A percentile compares a stretch with the other conserved stretches of the same genome.
Evolutionary conservation across 2,888 invertebrate genomes (phyloP).

Genomic region (Oligia fasciuncula): DNA sequence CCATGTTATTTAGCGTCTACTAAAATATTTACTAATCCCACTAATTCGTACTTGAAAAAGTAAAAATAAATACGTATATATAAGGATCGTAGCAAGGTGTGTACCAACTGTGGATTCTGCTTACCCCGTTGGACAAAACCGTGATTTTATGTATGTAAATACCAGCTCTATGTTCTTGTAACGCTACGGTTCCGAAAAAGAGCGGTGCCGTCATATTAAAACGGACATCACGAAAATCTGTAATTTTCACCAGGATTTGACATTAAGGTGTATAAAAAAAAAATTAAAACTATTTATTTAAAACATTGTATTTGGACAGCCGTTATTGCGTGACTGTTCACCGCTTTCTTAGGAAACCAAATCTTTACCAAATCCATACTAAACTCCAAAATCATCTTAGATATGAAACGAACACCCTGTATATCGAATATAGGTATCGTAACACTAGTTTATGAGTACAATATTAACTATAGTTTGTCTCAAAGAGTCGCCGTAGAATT

Average conservation of each 20-base stretch:
- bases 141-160: not conserved
- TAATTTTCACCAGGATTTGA: not conserved
- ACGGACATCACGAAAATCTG: not conserved
- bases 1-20: not conserved
- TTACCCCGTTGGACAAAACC: not conserved
- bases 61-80: not conserved
- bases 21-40: not conserved
- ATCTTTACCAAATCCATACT: not conserved
- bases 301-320: not conserved
- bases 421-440: slow-evolving; percentile 43
- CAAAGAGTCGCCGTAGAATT: slow-evolving; percentile 28
- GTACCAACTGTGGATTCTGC: not conserved
- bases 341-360: not conserved
- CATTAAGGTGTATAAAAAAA: not conserved
- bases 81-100: not conserved
- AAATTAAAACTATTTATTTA: too few species aligned
- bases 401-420: slow-evolving; percentile 28
- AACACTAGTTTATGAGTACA: slow-evolving; percentile 50
- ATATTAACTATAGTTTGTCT: slow-evolving; percentile 50
- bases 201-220: not conserved
- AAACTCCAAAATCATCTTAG: not conserved
- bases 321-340: not conserved
- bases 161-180: not conserved
- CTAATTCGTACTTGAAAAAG: not conserved
- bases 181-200: not conserved